These are phyloP conservation scores for Calephelis virginiensis DNA, from an alignment of 1,140 invertebrate species.

Conservation along the genomic window DNA sequence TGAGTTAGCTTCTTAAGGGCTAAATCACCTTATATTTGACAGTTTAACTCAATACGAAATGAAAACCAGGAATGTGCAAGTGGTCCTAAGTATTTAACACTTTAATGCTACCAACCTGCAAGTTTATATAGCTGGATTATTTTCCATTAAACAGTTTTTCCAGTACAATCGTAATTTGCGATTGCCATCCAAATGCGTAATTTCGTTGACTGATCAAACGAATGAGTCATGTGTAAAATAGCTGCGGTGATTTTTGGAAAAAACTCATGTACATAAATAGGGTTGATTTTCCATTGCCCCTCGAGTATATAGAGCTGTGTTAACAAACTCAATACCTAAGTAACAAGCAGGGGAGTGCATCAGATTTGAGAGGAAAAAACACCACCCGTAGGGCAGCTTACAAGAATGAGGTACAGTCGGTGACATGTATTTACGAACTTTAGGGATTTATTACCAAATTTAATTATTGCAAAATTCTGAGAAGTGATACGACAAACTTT, in stretches of 20 bases:
- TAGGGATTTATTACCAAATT: too few species aligned
- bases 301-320: slow-evolving; percentile 39
- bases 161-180: slow-evolving; percentile 19
- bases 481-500: too few species aligned
- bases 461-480: too few species aligned
- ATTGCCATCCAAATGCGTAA: slow-evolving; percentile 27
- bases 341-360: slow-evolving; percentile 59
- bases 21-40: too few species aligned
- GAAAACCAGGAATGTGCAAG: too few species aligned
- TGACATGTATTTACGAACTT: not conserved
- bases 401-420: slow-evolving; percentile 40
- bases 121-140: too few species aligned
- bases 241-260: slow-evolving; percentile 20
- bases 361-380: slow-evolving; percentile 63
- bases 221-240: slow-evolving; percentile 32
- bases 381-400: slow-evolving; percentile 45
- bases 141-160: slow-evolving; percentile 14
- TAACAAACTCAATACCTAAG: slow-evolving; percentile 60
- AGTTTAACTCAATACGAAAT: too few species aligned
- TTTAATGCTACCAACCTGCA: too few species aligned
- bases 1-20: too few species aligned
- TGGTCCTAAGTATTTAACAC: too few species aligned
- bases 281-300: slow-evolving; percentile 26
- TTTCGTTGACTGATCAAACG: slow-evolving; percentile 31
- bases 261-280: slow-evolving; percentile 19